phyloP scores from a whole-genome alignment of 35 echinoderm and acorn worm genomes.

The Eucidaris tribuloides region DNA sequence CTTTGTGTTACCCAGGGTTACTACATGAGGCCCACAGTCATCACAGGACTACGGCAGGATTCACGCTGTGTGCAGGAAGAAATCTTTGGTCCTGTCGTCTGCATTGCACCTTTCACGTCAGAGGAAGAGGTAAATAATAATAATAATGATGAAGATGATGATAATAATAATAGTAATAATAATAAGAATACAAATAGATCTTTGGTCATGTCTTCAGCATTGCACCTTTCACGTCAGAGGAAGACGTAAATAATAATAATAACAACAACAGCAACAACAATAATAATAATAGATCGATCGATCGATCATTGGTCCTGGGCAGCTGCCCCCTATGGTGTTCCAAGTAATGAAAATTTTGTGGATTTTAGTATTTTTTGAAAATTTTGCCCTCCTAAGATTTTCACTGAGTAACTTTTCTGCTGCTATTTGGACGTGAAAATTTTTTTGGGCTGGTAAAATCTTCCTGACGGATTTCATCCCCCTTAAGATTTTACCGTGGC shows the following conservation, averaged over 20 bases:
- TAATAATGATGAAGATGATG: background rate
- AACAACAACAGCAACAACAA: background rate
- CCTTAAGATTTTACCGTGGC: no score
- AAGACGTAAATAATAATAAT: slow-evolving; percentile 49
- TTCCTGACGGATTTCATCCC: no score
- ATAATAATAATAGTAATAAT: background rate
- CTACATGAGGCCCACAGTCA: slow-evolving; percentile 89
- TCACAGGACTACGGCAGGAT: slow-evolving; percentile 59
- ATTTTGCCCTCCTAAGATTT: no score
- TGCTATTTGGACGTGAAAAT: no score
- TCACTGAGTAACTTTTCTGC: no score
- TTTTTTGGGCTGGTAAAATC: no score
- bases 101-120: slow-evolving; percentile 79
- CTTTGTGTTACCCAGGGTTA: no score
- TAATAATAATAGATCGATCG: background rate
- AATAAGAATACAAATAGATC: slow-evolving; percentile 44
- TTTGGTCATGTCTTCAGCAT: slow-evolving; percentile 83
- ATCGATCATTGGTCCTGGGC: background rate
- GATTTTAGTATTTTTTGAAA: no score
- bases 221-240: slow-evolving; percentile 57
- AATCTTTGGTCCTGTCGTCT: slow-evolving; percentile 95
- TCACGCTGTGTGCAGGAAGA: slow-evolving; percentile 88
- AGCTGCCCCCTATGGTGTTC: no score
- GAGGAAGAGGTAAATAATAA: slow-evolving; percentile 79
- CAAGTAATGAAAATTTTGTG: no score